phyloP scores from a whole-genome alignment of 1,140 invertebrate genomes.

The Habropoda laboriosa region DNA sequence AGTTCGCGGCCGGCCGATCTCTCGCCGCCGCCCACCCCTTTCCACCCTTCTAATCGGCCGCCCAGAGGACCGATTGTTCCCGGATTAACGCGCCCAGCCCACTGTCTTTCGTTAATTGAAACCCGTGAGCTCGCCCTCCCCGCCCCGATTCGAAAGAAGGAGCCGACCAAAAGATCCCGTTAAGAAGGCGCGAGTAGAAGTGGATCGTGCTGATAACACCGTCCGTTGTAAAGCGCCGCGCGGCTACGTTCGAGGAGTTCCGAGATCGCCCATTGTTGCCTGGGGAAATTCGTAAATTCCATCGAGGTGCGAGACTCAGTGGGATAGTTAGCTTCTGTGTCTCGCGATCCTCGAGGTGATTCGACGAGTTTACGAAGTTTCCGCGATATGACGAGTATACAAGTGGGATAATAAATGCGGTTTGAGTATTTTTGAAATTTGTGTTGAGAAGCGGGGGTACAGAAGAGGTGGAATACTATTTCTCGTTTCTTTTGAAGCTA shows the following conservation, averaged over 20 bases:
- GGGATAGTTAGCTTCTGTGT: not conserved
- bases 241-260: not conserved
- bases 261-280: conserved; percentile 13
- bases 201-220: conserved; percentile 45
- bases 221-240: not conserved
- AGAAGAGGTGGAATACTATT: too few species aligned
- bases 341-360: too few species aligned
- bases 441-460: too few species aligned
- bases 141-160: conserved; percentile 35
- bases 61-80: conserved; percentile 75
- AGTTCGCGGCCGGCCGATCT: conserved; percentile 68
- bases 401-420: too few species aligned
- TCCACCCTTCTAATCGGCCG: conserved; percentile 53
- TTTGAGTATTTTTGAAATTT: not conserved
- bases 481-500: too few species aligned
- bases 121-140: conserved; percentile 57
- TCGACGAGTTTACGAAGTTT: too few species aligned
- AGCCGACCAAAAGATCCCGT: conserved; percentile 32
- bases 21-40: conserved; percentile 62
- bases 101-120: conserved; percentile 76
- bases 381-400: too few species aligned
- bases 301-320: not conserved
- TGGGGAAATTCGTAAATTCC: conserved; percentile 21
- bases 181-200: conserved; percentile 31
- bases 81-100: conserved; percentile 70